A percentile compares a stretch with the other conserved stretches of the same genome.
Conservation (phyloP, 2,113 vertebrate genomes). For the Pedionomus torquatus region DNA sequence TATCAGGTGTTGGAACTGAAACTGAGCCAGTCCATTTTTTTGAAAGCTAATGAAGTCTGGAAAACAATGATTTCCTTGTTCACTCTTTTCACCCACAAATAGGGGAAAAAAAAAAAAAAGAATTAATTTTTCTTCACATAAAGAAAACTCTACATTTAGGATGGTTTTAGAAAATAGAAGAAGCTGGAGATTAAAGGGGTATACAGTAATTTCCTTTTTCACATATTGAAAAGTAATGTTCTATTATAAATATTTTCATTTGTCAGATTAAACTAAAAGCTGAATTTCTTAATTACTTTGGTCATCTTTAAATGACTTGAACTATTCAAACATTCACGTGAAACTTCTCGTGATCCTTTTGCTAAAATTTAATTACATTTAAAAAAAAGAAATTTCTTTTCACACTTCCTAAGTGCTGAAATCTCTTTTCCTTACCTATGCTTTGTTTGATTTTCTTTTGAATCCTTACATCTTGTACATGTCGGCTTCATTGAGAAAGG, state of each 20-base stretch:
- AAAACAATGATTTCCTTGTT: background rate
- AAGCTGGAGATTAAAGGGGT: background rate
- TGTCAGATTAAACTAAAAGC: background rate
- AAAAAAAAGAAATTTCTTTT: background rate
- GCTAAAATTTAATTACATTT: background rate
- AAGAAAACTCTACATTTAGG: background rate
- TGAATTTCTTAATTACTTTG: background rate
- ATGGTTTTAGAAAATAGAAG: background rate
- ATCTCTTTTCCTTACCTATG: background rate
- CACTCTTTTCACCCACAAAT: background rate
- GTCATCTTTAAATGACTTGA: background rate
- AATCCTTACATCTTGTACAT: background rate
- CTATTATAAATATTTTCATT: background rate
- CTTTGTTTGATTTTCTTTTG: background rate
- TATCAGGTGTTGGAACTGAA: background rate
- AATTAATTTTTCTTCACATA: background rate
- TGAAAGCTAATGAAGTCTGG: background rate
- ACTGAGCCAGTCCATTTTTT: background rate
- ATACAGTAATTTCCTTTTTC: background rate
- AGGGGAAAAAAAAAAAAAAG: accelerated
- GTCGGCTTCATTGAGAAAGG: background rate
- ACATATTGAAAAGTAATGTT: background rate
- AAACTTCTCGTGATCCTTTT: background rate
- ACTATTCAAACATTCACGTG: background rate
- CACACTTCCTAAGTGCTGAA: background rate